A percentile compares a stretch with the other conserved stretches of the same genome.
Conservation (phyloP, 2,113 vertebrate species). For the Anguilla japonica region DNA sequence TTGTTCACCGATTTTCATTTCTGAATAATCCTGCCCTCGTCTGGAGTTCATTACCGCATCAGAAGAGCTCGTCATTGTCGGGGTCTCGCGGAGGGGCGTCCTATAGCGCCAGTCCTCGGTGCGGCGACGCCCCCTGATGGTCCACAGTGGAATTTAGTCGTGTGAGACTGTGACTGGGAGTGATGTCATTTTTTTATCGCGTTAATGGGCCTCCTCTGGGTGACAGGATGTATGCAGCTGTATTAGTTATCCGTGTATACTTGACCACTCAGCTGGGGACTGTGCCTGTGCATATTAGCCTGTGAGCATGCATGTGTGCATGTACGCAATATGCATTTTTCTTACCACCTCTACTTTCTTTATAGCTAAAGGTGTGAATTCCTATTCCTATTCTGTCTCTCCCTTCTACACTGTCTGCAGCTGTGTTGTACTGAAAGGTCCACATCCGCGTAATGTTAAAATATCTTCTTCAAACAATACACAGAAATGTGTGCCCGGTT, state of each 20-base stretch:
- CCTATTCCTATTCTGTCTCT: constrained; percentile 6
- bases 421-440: background rate
- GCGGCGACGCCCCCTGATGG: no score
- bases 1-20: constrained; percentile 33
- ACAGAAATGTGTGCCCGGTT: background rate
- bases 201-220: background rate
- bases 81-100: constrained; percentile 18
- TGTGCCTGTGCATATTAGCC: background rate
- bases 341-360: background rate
- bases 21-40: constrained; percentile 23
- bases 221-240: background rate
- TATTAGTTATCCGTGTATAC: background rate
- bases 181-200: background rate
- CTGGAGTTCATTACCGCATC: constrained; percentile 44
- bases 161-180: no score
- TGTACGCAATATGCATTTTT: no score
- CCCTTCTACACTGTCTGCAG: background rate
- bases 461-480: background rate
- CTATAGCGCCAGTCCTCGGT: background rate
- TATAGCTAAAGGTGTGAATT: background rate
- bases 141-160: background rate
- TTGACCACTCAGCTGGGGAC: background rate
- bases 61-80: constrained; percentile 35
- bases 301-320: background rate
- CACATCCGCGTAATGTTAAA: background rate